phyloP scores from a whole-genome alignment of 2,113 vertebrate genomes.

The Taxidea taxus region DNA sequence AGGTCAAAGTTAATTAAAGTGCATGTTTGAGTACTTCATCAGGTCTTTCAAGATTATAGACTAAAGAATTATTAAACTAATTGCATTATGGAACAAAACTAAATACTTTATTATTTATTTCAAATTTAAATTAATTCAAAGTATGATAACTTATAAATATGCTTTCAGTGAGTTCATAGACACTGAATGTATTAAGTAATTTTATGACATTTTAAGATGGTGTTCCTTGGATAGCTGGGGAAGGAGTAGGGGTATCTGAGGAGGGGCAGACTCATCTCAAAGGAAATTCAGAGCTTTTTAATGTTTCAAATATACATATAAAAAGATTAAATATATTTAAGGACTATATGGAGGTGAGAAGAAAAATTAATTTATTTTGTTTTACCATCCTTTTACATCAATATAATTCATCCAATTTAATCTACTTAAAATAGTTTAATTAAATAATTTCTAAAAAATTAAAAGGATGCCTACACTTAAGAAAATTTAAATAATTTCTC shows the following conservation, averaged over 20 bases:
- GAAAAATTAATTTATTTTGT: background rate
- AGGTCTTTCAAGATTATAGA: background rate
- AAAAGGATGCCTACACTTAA: background rate
- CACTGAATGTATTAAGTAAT: background rate
- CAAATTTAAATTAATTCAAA: background rate
- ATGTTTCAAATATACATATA: background rate
- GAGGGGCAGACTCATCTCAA: background rate
- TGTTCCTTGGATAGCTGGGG: background rate
- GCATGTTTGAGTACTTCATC: background rate
- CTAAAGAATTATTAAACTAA: background rate
- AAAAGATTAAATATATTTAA: background rate
- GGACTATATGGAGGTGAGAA: background rate
- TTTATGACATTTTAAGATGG: background rate
- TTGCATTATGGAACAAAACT: background rate
- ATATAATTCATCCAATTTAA: background rate
- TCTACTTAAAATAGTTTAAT: background rate
- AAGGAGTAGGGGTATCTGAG: background rate
- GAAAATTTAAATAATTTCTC: background rate
- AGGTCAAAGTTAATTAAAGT: background rate
- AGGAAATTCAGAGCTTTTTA: background rate
- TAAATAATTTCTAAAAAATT: background rate
- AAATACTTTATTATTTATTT: background rate
- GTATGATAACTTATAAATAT: background rate
- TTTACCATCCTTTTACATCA: background rate
- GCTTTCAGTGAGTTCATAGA: background rate